Base-by-base conservation (phyloP, 2,888 invertebrate species). In the Cerceris rybyensis region DNA sequence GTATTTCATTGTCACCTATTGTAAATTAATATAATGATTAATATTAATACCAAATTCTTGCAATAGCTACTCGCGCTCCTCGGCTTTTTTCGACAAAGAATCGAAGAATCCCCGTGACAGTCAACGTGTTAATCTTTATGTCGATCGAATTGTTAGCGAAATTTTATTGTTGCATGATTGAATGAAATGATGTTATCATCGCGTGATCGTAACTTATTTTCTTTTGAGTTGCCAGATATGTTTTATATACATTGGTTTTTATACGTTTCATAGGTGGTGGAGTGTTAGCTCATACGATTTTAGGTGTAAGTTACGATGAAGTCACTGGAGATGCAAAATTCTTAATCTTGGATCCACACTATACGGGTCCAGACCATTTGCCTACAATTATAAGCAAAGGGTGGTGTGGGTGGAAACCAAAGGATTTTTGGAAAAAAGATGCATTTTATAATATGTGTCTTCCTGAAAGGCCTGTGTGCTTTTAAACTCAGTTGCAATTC, bases 291-390 rank as follows among this genome's bases (percentile, higher is more conserved):
- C 99, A 99, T 91, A 99, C 99, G 58, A 99, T 99, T 85, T 93
- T 99, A 70, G 99, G 99, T 1, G 96, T 99, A 0, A 97, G 98
- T 90, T 97, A 96, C 90, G 96, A 98, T 92, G 94, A 96, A 57
- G 93, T 94, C 16, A 96, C 96, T 9, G 97, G 96, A 17, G 96
- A 97, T 79, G 94, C 96, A 0, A 96, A 96, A 87, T 99, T 98
- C 93, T 94, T 99, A n/a, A 97, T 99, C 86, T 93, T 99, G 52
- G 99, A 99, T 94, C 99, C 99, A 0, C 99, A 99, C 93, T 99
- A 98, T 92, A 98, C 98, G 0, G 99, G 98, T 0, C 92, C 94
- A 0, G 98, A 99, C 88, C 96, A 98, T 88, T 91, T 98, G 64
- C 93, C 94, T 46, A 94, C 94, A 0, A 95, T 97, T 64, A 93